Conservation (phyloP, 2,888 invertebrate species). For the Allacma fusca region DNA sequence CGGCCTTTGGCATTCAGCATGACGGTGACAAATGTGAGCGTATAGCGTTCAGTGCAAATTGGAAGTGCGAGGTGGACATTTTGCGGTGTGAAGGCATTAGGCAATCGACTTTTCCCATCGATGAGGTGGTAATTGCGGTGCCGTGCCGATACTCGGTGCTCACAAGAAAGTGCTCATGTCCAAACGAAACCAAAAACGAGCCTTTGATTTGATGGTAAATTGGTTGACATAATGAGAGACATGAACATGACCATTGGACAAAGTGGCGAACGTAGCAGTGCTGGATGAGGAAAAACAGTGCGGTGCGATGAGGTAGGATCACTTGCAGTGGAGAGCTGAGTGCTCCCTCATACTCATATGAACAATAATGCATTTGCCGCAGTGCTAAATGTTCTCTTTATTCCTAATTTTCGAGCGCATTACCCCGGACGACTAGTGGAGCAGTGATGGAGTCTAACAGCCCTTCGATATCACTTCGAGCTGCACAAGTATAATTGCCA, state of each 20-base stretch:
- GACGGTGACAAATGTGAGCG: slow-evolving; percentile 5
- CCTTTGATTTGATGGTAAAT: slow-evolving; percentile 29
- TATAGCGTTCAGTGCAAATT: slow-evolving; percentile 9
- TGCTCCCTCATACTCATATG: no score
- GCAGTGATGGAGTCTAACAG: slow-evolving; percentile 62
- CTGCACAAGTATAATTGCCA: slow-evolving; percentile 64
- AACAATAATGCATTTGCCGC: neutral
- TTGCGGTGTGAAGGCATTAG: neutral
- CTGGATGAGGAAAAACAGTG: neutral
- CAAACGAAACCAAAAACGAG: neutral
- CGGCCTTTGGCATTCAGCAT: slow-evolving; percentile 8
- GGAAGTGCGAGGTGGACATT: slow-evolving; percentile 17
- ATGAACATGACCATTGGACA: slow-evolving; percentile 26
- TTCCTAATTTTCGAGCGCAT: slow-evolving; percentile 34
- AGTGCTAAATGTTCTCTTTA: neutral
- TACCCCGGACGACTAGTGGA: slow-evolving; percentile 65
- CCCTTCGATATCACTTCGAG: slow-evolving; percentile 62
- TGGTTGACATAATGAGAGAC: slow-evolving; percentile 24
- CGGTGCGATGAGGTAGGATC: neutral
- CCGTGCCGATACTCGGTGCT: slow-evolving; percentile 1
- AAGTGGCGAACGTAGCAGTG: slow-evolving; percentile 15
- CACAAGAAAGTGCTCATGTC: slow-evolving; percentile 17
- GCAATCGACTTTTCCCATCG: slow-evolving; percentile 2
- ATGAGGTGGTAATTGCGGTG: slow-evolving; percentile 17
- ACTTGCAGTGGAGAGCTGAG: neutral